These are phyloP conservation scores for Astreopora myriophthalma DNA, from an alignment of 64 coral and sea anemone species.

Conservation along the genomic window DNA sequence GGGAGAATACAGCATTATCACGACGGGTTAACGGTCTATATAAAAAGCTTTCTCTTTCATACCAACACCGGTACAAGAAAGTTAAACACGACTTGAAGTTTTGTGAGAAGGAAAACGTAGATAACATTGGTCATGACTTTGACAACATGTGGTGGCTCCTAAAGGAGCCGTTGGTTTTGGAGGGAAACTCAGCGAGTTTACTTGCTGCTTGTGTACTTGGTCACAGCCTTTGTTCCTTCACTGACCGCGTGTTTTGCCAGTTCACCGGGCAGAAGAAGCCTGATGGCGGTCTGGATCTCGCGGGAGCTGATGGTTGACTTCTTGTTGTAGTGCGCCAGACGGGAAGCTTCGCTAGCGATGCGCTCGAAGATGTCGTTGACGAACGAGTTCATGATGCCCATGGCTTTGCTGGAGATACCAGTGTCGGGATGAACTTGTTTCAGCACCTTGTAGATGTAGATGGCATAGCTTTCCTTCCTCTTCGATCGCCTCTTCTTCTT, in stretches of 20 bases:
- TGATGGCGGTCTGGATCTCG: slow-evolving; percentile 44
- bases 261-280: slow-evolving; percentile 29
- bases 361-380: slow-evolving; percentile 83
- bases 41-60: too few species aligned
- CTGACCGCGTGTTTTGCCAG: slow-evolving; percentile 38
- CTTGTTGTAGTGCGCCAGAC: slow-evolving; percentile 66
- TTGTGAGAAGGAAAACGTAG: too few species aligned
- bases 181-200: slow-evolving; percentile 27
- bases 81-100: too few species aligned
- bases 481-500: slow-evolving; percentile 26
- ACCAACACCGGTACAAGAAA: too few species aligned
- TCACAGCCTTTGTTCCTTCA: slow-evolving; percentile 41
- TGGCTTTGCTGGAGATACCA: slow-evolving; percentile 68
- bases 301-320: slow-evolving; percentile 40
- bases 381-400: slow-evolving; percentile 73
- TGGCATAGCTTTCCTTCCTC: slow-evolving; percentile 58
- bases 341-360: slow-evolving; percentile 59
- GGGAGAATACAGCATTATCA: too few species aligned
- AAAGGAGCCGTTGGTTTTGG: slow-evolving; percentile 23
- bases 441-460: slow-evolving; percentile 65
- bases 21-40: too few species aligned
- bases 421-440: slow-evolving; percentile 57
- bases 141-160: slow-evolving; percentile 3
- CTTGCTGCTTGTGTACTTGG: slow-evolving; percentile 51
- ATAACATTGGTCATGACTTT: not conserved